A percentile compares a stretch with the other conserved stretches of the same genome.
Evolutionary conservation across 2,797 vertebrate genomes (phyloP).

Genomic region (Typhlichthys eigenmanni): DNA sequence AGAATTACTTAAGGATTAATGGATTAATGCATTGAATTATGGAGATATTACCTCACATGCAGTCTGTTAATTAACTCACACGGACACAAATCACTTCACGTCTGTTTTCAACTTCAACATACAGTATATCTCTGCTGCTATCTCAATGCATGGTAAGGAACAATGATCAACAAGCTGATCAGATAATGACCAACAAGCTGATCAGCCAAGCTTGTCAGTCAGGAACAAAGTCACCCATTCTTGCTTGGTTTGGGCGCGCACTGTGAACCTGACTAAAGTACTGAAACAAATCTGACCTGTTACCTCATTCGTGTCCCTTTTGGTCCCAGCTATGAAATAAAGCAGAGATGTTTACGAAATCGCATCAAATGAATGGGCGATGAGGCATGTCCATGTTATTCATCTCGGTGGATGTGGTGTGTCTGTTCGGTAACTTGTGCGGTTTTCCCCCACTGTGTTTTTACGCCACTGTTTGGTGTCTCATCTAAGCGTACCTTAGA

Average conservation of each 20-base stretch:
- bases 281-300: neutral
- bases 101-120: slow-evolving; percentile 23
- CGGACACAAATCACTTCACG: slow-evolving; percentile 47
- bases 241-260: neutral
- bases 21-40: neutral
- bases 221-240: neutral
- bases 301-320: too few relatives aligned
- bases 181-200: neutral
- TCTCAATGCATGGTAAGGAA: slow-evolving; percentile 25
- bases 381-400: slow-evolving; percentile 31
- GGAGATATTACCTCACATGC: slow-evolving; percentile 12
- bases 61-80: slow-evolving; percentile 19
- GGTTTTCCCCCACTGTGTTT: slow-evolving; percentile 29
- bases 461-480: slow-evolving; percentile 36
- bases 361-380: slow-evolving; percentile 14
- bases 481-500: slow-evolving; percentile 32
- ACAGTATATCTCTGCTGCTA: neutral
- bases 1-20: neutral
- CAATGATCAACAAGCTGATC: neutral
- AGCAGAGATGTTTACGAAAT: slow-evolving; percentile 22
- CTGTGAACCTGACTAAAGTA: slow-evolving; percentile 1
- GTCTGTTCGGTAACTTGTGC: slow-evolving; percentile 11
- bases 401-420: slow-evolving; percentile 33
- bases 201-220: too few relatives aligned
- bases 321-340: slow-evolving; percentile 2